These are phyloP conservation scores for Osmerus mordax DNA, from an alignment of 2,113 vertebrate genomes.

Conservation along the genomic window DNA sequence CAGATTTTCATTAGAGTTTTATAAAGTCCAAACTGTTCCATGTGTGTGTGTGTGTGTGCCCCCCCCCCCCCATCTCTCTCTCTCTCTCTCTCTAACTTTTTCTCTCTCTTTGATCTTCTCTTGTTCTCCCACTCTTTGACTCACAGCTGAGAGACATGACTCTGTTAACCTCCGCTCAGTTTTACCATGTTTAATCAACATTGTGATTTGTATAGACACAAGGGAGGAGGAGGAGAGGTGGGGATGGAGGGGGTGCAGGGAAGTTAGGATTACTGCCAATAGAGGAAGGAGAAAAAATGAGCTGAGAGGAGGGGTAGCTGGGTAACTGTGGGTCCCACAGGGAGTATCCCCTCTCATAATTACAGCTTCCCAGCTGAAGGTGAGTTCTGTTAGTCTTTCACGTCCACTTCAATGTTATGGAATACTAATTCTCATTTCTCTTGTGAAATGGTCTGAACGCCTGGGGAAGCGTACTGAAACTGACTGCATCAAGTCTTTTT, in stretches of 20 bases:
- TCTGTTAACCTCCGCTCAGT: background rate
- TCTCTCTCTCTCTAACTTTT: constrained; percentile 10
- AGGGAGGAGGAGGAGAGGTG: background rate
- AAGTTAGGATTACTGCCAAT: background rate
- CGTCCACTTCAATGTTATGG: constrained; percentile 5
- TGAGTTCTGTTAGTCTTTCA: constrained; percentile 18
- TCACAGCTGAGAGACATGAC: background rate
- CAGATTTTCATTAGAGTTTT: constrained; percentile 45
- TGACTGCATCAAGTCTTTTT: constrained; percentile 1
- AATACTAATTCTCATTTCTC: constrained; percentile 6
- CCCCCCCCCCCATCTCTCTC: background rate
- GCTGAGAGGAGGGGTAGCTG: background rate
- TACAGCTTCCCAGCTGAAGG: constrained; percentile 12
- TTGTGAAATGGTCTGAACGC: background rate
- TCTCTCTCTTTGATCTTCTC: constrained; percentile 15
- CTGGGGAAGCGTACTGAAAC: background rate
- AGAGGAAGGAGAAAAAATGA: constrained; percentile 4
- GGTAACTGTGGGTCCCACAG: constrained; percentile 3
- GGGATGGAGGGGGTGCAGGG: background rate
- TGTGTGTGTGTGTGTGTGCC: constrained; percentile 12
- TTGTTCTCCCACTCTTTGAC: background rate
- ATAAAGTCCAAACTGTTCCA: constrained; percentile 43
- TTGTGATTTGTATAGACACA: background rate
- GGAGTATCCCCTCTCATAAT: constrained; percentile 14
- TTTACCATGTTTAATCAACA: background rate